A percentile compares a stretch with the other conserved stretches of the same genome.
Conservation (phyloP, 2,797 vertebrate genomes). For the Allobates femoralis region DNA sequence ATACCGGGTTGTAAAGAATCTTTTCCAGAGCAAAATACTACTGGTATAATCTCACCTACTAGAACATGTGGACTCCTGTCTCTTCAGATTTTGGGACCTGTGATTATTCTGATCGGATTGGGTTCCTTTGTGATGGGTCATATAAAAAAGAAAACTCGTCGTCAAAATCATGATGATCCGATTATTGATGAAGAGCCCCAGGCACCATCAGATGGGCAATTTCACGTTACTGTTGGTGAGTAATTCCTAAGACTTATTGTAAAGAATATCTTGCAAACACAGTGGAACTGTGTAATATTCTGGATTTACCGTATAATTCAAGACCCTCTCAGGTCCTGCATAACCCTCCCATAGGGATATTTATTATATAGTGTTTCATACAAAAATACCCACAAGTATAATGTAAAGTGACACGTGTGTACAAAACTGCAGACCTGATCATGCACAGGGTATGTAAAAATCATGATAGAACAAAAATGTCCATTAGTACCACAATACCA, state of each 20-base stretch:
- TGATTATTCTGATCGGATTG: constrained; percentile 79
- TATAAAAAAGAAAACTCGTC: constrained; percentile 76
- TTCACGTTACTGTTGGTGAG: constrained; percentile 79
- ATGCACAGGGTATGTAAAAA: too few relatives aligned
- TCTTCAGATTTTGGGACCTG: constrained; percentile 80
- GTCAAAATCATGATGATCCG: constrained; percentile 68
- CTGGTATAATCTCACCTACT: constrained; percentile 68
- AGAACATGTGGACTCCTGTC: constrained; percentile 77
- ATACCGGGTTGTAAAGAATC: constrained; percentile 74
- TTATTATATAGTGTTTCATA: too few relatives aligned
- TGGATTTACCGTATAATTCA: too few relatives aligned
- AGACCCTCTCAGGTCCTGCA: background rate
- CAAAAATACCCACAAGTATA: too few relatives aligned
- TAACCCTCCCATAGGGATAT: too few relatives aligned
- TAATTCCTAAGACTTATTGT: constrained; percentile 25
- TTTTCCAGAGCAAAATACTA: constrained; percentile 66
- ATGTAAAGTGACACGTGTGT: too few relatives aligned
- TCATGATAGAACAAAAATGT: too few relatives aligned
- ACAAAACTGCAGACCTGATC: too few relatives aligned
- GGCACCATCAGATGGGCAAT: constrained; percentile 67
- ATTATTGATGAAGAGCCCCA: constrained; percentile 70
- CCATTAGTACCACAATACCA: too few relatives aligned
- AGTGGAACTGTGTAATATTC: background rate
- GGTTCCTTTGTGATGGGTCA: constrained; percentile 81
- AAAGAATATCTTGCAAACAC: too few relatives aligned